phyloP scores from a whole-genome alignment of 1,140 invertebrate genomes.

The Paraescarpia echinospica region DNA sequence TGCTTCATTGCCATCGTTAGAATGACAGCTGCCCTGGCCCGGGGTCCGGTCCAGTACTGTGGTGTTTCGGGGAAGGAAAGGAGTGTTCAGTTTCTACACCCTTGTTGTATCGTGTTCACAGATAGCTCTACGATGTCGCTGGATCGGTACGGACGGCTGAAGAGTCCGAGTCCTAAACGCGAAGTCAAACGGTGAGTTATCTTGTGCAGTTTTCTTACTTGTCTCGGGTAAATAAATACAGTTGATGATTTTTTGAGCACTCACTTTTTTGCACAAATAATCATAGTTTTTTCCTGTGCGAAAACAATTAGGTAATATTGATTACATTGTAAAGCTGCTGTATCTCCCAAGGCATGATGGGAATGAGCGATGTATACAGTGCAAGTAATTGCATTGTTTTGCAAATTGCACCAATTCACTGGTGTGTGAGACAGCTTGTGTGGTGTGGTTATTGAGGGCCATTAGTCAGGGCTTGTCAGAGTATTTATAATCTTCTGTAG shows the following conservation, averaged over 20 bases:
- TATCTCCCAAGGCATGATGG: background rate
- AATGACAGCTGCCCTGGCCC: background rate
- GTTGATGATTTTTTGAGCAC: background rate
- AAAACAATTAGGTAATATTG: no score
- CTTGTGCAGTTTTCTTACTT: background rate
- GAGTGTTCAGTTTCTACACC: background rate
- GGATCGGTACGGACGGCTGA: slow-evolving; percentile 11
- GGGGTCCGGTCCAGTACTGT: background rate
- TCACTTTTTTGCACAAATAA: background rate
- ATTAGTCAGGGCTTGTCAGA: background rate
- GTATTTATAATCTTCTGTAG: background rate
- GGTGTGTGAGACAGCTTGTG: background rate
- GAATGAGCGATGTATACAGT: background rate
- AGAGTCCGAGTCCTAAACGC: background rate
- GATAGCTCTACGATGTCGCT: slow-evolving; percentile 14
- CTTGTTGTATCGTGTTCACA: background rate
- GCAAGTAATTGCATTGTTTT: background rate
- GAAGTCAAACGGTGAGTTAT: background rate
- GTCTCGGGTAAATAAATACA: background rate
- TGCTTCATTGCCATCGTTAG: background rate
- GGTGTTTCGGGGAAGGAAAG: no score
- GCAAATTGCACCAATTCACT: background rate
- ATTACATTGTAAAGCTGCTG: background rate
- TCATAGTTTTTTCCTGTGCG: background rate
- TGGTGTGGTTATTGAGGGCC: background rate